phyloP scores from a whole-genome alignment of 2,113 vertebrate genomes.

The Carollia perspicillata region DNA sequence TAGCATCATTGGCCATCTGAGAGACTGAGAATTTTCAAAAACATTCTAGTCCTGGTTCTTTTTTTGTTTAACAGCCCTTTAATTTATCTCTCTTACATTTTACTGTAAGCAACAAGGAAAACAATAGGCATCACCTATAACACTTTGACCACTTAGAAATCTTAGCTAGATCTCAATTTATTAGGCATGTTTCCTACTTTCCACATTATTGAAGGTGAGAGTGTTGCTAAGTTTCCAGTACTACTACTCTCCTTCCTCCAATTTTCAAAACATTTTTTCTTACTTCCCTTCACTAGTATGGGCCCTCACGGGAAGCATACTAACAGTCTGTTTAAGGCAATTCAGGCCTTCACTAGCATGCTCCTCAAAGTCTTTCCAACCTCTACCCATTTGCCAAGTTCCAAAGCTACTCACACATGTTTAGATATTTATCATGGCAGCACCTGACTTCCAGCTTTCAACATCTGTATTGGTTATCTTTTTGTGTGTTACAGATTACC shows the following conservation, averaged over 20 bases:
- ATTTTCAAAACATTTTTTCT: constrained; percentile 12
- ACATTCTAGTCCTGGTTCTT: neutral
- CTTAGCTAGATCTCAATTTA: neutral
- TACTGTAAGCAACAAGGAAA: neutral
- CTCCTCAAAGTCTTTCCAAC: neutral
- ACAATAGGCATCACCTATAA: neutral
- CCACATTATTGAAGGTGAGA: neutral
- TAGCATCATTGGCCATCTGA: neutral
- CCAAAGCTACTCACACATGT: neutral
- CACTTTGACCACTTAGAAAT: neutral
- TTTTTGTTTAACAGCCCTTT: neutral
- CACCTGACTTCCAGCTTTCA: neutral
- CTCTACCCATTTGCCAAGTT: neutral
- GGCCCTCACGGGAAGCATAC: neutral
- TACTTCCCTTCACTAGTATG: neutral
- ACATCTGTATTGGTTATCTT: neutral
- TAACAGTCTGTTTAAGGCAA: neutral
- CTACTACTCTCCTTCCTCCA: neutral
- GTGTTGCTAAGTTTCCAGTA: neutral
- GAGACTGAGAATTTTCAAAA: constrained; percentile 13
- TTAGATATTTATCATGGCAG: constrained; percentile 6
- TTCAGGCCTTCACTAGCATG: neutral
- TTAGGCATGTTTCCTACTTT: neutral
- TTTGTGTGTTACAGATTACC: neutral
- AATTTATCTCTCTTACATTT: neutral